A percentile compares a stretch with the other conserved stretches of the same genome.
phyloP scores from a whole-genome alignment of 2,797 vertebrate species.

The Chiroxiphia lanceolata region DNA sequence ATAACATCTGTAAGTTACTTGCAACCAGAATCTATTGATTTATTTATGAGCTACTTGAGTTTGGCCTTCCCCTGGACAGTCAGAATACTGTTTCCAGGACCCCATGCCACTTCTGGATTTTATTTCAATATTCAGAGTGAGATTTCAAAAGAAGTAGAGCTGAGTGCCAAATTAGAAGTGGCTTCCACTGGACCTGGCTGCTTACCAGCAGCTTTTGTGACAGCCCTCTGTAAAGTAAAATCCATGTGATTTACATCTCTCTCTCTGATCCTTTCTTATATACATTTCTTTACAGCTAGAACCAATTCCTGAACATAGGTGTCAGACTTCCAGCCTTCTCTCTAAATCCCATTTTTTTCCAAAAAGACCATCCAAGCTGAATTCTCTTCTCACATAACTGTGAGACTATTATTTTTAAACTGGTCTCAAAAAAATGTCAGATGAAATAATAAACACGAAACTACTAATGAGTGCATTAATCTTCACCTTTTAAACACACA shows the following conservation, averaged over 20 bases:
- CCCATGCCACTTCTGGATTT: background rate
- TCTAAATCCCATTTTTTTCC: background rate
- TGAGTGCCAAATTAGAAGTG: background rate
- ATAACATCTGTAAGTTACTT: background rate
- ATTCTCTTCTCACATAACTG: background rate
- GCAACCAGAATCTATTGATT: background rate
- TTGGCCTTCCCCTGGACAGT: background rate
- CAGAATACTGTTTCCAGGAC: background rate
- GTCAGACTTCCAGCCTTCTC: background rate
- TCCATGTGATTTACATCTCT: background rate
- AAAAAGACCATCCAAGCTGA: background rate
- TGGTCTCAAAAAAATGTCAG: background rate
- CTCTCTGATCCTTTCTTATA: background rate
- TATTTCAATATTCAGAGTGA: background rate
- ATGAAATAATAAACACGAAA: background rate
- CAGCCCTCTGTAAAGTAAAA: background rate
- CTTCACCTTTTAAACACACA: background rate
- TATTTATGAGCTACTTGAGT: background rate
- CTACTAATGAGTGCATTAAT: background rate
- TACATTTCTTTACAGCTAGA: background rate
- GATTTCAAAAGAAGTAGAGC: background rate
- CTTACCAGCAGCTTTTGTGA: constrained; percentile 4
- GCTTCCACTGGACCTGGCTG: background rate
- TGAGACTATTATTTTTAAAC: background rate
- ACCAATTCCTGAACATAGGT: background rate